These are phyloP conservation scores for Rutpela maculata DNA, from an alignment of 2,888 invertebrate species.

Conservation along the genomic window DNA sequence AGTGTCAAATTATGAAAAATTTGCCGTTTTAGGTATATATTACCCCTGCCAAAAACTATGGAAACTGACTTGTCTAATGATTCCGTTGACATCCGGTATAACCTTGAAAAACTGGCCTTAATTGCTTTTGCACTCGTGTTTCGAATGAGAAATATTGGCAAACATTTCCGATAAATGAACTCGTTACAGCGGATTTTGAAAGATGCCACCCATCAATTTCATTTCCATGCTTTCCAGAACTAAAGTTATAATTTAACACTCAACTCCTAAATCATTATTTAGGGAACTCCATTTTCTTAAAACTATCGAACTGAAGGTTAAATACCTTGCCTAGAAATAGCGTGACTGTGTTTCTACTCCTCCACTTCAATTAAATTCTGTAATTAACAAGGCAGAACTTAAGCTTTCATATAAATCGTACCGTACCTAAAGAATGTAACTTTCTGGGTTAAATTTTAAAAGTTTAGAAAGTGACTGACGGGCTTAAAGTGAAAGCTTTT, in stretches of 20 bases:
- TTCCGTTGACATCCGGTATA: too few species aligned
- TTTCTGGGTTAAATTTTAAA: slow-evolving; percentile 30
- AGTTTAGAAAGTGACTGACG: slow-evolving; percentile 43
- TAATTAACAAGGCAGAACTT: slow-evolving; percentile 60
- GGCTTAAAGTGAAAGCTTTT: slow-evolving; percentile 40
- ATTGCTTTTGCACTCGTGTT: not conserved
- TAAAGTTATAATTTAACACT: slow-evolving; percentile 10
- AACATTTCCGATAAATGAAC: not conserved
- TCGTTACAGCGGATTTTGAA: not conserved
- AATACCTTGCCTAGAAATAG: slow-evolving; percentile 58
- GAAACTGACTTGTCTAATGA: too few species aligned
- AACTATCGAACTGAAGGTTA: slow-evolving; percentile 55
- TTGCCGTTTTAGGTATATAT: too few species aligned
- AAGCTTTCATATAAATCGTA: slow-evolving; percentile 36
- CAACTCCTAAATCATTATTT: slow-evolving; percentile 26
- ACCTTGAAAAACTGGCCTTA: not conserved
- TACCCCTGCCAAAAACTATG: too few species aligned
- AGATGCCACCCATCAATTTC: not conserved
- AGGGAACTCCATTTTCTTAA: slow-evolving; percentile 33
- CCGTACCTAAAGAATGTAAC: slow-evolving; percentile 38
- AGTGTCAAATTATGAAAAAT: too few species aligned
- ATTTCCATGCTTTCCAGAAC: not conserved
- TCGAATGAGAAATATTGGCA: not conserved
- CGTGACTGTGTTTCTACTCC: slow-evolving; percentile 61
- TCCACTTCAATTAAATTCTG: slow-evolving; percentile 64